A percentile compares a stretch with the other conserved stretches of the same genome.
Evolutionary conservation across 2,113 vertebrate species (phyloP).

Genomic region (Ciconia boyciana): DNA sequence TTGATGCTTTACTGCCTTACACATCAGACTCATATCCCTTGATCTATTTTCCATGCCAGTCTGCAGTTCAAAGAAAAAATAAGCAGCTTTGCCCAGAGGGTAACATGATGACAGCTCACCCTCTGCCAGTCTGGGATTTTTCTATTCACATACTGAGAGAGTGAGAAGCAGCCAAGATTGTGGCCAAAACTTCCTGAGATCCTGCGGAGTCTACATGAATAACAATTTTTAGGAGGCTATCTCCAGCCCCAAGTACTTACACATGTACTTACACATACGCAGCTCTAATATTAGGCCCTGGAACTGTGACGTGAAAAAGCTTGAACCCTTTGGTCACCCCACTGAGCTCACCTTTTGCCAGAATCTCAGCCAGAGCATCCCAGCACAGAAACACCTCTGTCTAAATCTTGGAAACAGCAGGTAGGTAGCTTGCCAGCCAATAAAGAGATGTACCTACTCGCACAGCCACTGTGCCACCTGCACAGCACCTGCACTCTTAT

Average conservation of each 20-base stretch:
- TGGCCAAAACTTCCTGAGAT: not conserved
- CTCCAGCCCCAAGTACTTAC: not conserved
- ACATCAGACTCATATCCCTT: not conserved
- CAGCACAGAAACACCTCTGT: not conserved
- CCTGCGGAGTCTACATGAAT: not conserved
- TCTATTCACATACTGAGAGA: not conserved
- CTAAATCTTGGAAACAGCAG: not conserved
- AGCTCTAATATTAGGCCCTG: not conserved
- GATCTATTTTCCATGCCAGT: not conserved
- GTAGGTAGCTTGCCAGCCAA: not conserved
- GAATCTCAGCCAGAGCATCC: not conserved
- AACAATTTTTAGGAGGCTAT: not conserved
- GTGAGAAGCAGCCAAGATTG: not conserved
- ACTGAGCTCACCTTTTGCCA: not conserved
- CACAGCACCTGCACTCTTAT: not conserved
- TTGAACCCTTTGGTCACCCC: not conserved
- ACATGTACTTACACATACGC: accelerated
- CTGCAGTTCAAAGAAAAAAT: not conserved
- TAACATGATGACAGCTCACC: not conserved
- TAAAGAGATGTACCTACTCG: accelerated
- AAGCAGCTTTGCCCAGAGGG: not conserved
- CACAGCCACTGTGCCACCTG: not conserved
- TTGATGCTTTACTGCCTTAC: not conserved
- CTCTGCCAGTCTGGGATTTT: not conserved
- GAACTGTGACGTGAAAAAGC: not conserved